These are phyloP conservation scores for Champsocephalus esox DNA, from an alignment of 2,797 vertebrate species.

Conservation along the genomic window DNA sequence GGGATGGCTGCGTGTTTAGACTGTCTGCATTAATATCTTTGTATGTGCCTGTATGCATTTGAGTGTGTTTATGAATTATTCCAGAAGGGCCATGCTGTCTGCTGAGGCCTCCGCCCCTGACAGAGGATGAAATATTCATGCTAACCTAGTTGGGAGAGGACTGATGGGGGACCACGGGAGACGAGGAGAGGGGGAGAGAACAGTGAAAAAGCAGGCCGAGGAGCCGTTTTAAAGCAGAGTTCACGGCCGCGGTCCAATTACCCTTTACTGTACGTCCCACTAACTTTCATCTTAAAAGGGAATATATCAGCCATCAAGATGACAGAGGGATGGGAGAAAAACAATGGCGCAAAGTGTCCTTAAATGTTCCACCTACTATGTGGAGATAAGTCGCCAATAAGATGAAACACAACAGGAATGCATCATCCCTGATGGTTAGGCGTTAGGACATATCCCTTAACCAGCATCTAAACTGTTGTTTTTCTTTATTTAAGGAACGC, in stretches of 20 bases:
- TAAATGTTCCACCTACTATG: not conserved
- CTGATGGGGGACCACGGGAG: conserved; percentile 62
- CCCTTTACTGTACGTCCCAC: conserved; percentile 25
- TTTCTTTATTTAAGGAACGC: conserved; percentile 3
- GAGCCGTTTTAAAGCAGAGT: conserved; percentile 42
- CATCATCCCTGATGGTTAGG: not conserved
- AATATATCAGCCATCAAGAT: conserved; percentile 10
- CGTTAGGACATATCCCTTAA: not conserved
- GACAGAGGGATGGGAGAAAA: conserved; percentile 2
- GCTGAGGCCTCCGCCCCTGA: conserved; percentile 60
- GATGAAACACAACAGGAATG: not conserved
- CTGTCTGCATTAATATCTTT: conserved; percentile 24
- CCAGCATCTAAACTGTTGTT: not conserved
- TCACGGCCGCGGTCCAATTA: conserved; percentile 45
- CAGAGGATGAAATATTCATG: conserved; percentile 82
- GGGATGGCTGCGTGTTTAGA: not conserved
- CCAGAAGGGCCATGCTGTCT: conserved; percentile 65
- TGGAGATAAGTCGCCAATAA: not conserved
- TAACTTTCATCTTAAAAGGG: conserved; percentile 40
- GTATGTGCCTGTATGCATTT: conserved; percentile 14
- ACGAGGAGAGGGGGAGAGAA: conserved; percentile 27
- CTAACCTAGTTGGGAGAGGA: conserved; percentile 73
- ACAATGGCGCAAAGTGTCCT: not conserved
- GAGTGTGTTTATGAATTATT: conserved; percentile 72
- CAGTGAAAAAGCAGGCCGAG: conserved; percentile 30